phyloP scores from a whole-genome alignment of 2,113 vertebrate genomes.

The Zootoca vivipara region DNA sequence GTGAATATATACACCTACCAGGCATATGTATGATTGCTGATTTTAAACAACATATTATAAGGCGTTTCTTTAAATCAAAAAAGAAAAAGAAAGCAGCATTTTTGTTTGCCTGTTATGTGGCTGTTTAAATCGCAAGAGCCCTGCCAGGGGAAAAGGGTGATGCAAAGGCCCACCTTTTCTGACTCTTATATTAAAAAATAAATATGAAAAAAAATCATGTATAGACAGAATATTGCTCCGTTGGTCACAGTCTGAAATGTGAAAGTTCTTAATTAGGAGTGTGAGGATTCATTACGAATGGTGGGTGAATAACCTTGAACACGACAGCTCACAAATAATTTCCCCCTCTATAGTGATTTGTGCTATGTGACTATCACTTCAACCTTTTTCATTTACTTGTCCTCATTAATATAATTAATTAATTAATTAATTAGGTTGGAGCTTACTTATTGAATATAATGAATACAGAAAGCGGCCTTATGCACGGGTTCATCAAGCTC shows the following conservation, averaged over 20 bases:
- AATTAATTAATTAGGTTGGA: too few species aligned
- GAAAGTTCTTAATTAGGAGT: neutral
- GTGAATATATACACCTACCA: too few species aligned
- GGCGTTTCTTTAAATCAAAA: too few species aligned
- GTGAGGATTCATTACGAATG: neutral
- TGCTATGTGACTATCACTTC: neutral
- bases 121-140: too few species aligned
- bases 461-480: too few species aligned
- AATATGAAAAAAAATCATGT: too few species aligned
- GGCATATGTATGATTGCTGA: neutral
- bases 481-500: too few species aligned
- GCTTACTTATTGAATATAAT: too few species aligned
- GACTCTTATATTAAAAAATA: neutral
- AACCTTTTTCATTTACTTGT: neutral
- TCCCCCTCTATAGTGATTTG: neutral
- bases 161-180: neutral
- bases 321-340: neutral
- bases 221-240: neutral
- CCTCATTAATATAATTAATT: too few species aligned
- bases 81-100: neutral
- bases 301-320: neutral
- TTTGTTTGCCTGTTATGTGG: too few species aligned
- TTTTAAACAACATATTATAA: neutral
- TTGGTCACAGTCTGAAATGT: neutral
- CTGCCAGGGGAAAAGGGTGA: neutral